A percentile compares a stretch with the other conserved stretches of the same genome.
phyloP scores from a whole-genome alignment of 2,797 vertebrate genomes.

The Anguilla marmorata region DNA sequence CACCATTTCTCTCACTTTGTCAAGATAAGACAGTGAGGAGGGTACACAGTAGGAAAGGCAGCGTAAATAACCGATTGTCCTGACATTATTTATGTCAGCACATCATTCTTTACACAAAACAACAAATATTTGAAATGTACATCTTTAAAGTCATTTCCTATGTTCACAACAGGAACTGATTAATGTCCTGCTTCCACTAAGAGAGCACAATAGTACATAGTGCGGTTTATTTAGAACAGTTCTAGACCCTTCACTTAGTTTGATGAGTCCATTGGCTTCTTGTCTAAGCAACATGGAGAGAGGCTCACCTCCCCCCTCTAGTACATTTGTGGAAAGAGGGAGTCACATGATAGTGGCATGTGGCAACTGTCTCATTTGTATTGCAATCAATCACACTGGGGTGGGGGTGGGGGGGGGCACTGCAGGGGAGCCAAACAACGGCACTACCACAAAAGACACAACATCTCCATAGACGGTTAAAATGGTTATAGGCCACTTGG shows the following conservation, averaged over 20 bases:
- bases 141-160: neutral
- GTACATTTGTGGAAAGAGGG: conserved; percentile 2
- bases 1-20: neutral
- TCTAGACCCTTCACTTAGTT: neutral
- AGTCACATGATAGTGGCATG: neutral
- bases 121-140: neutral
- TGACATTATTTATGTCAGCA: neutral
- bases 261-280: neutral
- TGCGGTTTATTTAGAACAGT: neutral
- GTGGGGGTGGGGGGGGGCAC: neutral
- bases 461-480: neutral
- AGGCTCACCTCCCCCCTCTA: neutral
- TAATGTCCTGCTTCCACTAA: neutral
- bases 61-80: neutral
- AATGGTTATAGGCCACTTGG: neutral
- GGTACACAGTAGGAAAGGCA: neutral
- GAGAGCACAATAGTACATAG: neutral
- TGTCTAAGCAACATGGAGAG: neutral
- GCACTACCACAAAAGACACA: neutral
- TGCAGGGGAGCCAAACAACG: neutral
- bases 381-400: neutral
- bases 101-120: neutral
- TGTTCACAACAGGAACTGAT: neutral
- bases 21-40: neutral
- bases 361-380: neutral